Evolutionary conservation across 2,113 vertebrate species (phyloP), one percentile per base, ranked within the genome.

Genomic region (Grus americana): DNA sequence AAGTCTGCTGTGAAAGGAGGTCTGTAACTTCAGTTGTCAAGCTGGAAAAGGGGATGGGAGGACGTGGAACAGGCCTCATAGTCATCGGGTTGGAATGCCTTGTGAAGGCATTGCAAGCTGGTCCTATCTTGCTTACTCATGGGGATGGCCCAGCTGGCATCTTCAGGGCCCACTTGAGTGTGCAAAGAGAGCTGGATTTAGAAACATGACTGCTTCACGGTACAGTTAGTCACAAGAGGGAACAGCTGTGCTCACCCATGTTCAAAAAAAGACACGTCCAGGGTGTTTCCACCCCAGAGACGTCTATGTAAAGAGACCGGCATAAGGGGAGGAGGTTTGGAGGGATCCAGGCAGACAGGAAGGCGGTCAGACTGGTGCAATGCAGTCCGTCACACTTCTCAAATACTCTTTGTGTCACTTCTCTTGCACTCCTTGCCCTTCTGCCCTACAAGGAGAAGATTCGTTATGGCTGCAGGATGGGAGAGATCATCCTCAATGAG

Each of bases 61-160:
- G 34, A 16, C 63, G 11, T 0, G 32, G 52, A 63, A n/a, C 30
- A 65, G 36, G 7, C 2, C 14, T 49, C 10, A 0, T 21, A 1
- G 2, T 40, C 90, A 46, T 5, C 15, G 72, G 32, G 36, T 20
- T 80, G 78, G 75, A 62, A 62, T 49, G 44, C 6, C 79, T 21
- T 4, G 7, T 13, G 72, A 44, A 24, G 73, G n/a, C 61, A 22
- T 1, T 6, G 47, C 34, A 76, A 24, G 32, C 87, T 70, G 75
- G 14, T 88, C 82, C 67, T 66, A 6, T 49, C 59, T 58, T 63
- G 75, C 83, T 97, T 26, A 40, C 76, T 95, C 92, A 92, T 49
- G 15, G 3, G 5, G 12, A 21, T 47, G 79, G 49, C 71, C 62
- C 94, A 67, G 63, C 63, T 86, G 95, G 83, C 79, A 91, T 57